phyloP scores from a whole-genome alignment of 2,888 invertebrate species.

The Caenorhabditis sp. region DNA sequence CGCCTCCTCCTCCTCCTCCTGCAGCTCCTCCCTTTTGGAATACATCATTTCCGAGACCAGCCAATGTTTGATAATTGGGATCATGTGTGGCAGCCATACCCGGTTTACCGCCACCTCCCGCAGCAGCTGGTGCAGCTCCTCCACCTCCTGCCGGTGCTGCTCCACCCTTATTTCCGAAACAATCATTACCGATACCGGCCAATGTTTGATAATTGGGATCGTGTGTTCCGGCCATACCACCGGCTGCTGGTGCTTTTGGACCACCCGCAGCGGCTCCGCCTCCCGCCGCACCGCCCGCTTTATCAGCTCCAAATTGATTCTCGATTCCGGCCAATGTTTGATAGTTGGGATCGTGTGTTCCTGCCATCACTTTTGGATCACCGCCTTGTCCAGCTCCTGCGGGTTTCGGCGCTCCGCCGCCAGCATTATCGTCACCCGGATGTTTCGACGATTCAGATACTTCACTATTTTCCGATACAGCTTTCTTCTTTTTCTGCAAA shows the following conservation, averaged over 20 bases:
- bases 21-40: neutral
- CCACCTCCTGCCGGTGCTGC: neutral
- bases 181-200: conserved; percentile 13
- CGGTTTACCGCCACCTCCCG: neutral
- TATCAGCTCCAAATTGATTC: conserved; percentile 8
- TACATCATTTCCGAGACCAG: neutral
- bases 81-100: neutral
- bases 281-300: conserved; percentile 7
- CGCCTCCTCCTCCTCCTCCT: neutral
- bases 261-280: neutral
- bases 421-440: neutral
- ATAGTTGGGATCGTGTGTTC: conserved; percentile 24
- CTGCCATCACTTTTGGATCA: neutral
- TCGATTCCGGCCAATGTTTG: conserved; percentile 23
- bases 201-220: conserved; percentile 25
- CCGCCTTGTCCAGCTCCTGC: neutral
- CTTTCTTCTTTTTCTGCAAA: neutral
- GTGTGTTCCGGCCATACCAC: conserved; percentile 4
- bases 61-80: neutral
- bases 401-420: neutral
- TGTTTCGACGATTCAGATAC: neutral
- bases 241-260: neutral
- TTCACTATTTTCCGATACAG: neutral
- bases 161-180: neutral
- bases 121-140: neutral